Percentiles rank a stretch among this genome's conserved stretches.
Evolutionary conservation across 2,888 invertebrate genomes (phyloP).

Genomic region (Linnaemya tessellans): DNA sequence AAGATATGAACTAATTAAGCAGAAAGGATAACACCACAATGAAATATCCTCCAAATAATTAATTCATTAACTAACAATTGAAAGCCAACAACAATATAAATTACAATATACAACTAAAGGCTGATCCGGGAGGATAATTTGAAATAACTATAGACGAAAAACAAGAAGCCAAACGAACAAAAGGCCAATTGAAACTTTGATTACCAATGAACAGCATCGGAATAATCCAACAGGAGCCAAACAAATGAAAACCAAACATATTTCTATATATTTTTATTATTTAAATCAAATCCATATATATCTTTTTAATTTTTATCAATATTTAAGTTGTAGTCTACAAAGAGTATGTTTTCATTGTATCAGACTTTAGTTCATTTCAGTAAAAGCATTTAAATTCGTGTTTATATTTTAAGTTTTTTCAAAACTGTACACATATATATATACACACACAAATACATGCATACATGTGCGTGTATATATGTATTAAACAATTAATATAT

Average conservation of each 20-base stretch:
- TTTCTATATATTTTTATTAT: slow-evolving; percentile 18
- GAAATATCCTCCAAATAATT: too few relatives aligned
- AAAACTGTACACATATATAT: neutral
- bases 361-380: slow-evolving; percentile 17
- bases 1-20: slow-evolving; percentile 39
- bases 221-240: slow-evolving; percentile 22
- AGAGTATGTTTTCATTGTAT: neutral
- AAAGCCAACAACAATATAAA: slow-evolving; percentile 18
- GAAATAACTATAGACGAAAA: slow-evolving; percentile 15
- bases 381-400: slow-evolving; percentile 8
- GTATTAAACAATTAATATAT: too few relatives aligned
- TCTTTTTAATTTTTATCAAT: neutral
- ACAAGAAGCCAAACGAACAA: slow-evolving; percentile 4
- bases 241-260: slow-evolving; percentile 10
- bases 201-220: slow-evolving; percentile 46
- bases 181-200: slow-evolving; percentile 50
- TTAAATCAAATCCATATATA: neutral
- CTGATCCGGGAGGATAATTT: slow-evolving; percentile 43
- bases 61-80: slow-evolving; percentile 38
- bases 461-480: too few relatives aligned
- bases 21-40: neutral
- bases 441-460: neutral
- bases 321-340: slow-evolving; percentile 35
- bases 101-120: slow-evolving; percentile 40
- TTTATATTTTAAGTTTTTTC: slow-evolving; percentile 8